These are phyloP conservation scores for Spizella passerina DNA, from an alignment of 2,797 vertebrate species.

Conservation along the genomic window DNA sequence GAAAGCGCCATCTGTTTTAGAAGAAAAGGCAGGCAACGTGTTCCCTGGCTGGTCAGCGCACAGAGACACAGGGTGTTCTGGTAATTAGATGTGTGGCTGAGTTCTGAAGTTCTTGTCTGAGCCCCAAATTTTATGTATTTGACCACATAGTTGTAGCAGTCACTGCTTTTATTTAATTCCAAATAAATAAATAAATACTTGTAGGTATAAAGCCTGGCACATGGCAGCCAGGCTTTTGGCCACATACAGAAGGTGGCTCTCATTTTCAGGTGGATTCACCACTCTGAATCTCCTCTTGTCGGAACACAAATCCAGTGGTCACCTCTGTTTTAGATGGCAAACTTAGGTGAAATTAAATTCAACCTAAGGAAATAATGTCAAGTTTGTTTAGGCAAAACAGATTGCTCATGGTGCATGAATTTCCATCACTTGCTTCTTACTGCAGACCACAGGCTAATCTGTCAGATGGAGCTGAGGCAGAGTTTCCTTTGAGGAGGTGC, in stretches of 20 bases:
- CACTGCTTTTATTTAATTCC: not conserved
- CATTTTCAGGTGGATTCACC: not conserved
- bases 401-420: not conserved
- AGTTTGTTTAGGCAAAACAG: not conserved
- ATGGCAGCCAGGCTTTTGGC: not conserved
- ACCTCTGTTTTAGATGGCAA: not conserved
- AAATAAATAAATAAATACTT: not conserved
- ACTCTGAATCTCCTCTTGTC: not conserved
- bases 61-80: not conserved
- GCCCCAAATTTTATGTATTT: not conserved
- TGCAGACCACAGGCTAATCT: not conserved
- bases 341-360: not conserved
- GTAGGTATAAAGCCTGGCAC: not conserved
- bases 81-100: not conserved
- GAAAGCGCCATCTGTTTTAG: conserved; percentile 49
- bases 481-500: not conserved
- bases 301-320: not conserved
- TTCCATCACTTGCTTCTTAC: not conserved
- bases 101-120: not conserved
- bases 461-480: fast-evolving
- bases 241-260: not conserved
- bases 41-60: conserved; percentile 15
- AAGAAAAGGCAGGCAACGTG: not conserved
- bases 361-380: not conserved
- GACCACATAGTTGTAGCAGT: not conserved